Evolutionary conservation across 2,797 vertebrate genomes (phyloP).

Genomic region (Platyrinchus mystaceus): DNA sequence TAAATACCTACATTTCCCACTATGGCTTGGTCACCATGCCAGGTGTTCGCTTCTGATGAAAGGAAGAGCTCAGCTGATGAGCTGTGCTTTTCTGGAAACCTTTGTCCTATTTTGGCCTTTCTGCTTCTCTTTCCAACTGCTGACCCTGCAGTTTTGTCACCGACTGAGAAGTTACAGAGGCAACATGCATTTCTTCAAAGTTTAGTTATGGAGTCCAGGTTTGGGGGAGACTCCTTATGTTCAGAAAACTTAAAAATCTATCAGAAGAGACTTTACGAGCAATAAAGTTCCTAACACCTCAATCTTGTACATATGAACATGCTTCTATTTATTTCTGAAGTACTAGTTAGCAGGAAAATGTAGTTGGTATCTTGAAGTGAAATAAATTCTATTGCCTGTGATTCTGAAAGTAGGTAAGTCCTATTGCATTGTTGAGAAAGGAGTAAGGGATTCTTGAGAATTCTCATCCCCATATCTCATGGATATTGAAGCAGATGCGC

Average conservation of each 20-base stretch:
- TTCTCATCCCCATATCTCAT: neutral
- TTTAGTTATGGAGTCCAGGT: neutral
- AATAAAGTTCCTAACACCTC: neutral
- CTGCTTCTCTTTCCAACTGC: neutral
- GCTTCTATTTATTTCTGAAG: neutral
- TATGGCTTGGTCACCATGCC: neutral
- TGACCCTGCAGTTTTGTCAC: neutral
- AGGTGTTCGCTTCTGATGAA: neutral
- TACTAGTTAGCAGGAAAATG: neutral
- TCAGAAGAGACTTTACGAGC: neutral
- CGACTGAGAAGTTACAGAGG: neutral
- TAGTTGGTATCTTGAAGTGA: neutral
- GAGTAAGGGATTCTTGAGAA: neutral
- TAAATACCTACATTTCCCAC: neutral
- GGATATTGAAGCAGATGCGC: fast-evolving
- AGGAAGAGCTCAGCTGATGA: neutral
- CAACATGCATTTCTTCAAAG: neutral
- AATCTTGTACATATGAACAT: neutral
- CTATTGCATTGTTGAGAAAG: neutral
- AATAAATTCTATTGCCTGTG: neutral
- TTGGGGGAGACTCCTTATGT: neutral
- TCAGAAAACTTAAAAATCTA: neutral
- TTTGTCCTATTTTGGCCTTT: neutral
- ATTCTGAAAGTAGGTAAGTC: neutral
- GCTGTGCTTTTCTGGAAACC: neutral